phyloP scores from a whole-genome alignment of 2,888 invertebrate species.

The Reticulitermes lucifugus region DNA sequence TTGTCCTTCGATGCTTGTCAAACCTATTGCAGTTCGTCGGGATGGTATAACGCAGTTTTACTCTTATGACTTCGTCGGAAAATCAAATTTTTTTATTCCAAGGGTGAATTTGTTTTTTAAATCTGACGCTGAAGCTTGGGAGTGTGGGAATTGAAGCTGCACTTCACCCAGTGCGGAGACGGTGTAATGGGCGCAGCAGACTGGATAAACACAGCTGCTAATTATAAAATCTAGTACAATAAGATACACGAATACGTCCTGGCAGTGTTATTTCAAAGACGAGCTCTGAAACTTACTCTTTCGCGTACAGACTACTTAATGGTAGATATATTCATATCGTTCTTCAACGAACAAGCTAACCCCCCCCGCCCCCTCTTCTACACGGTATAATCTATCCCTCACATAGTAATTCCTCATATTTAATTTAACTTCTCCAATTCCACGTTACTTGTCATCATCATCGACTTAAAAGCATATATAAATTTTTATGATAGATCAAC shows the following conservation, averaged over 20 bases:
- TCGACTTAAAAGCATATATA: too few species aligned
- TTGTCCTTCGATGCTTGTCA: background rate
- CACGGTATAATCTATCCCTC: too few species aligned
- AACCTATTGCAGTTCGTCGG: background rate
- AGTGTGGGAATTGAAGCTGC: background rate
- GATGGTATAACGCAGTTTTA: background rate
- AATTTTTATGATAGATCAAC: too few species aligned
- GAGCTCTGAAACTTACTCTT: background rate
- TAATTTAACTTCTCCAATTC: too few species aligned
- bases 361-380: background rate
- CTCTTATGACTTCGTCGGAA: background rate
- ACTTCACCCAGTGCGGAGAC: background rate
- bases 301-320: background rate
- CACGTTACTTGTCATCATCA: too few species aligned
- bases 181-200: constrained; percentile 7
- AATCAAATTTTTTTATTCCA: background rate
- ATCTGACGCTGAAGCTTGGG: background rate
- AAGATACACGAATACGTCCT: background rate
- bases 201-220: constrained; percentile 31
- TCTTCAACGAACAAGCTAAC: background rate
- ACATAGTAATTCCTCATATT: too few species aligned
- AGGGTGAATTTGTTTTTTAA: background rate
- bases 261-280: constrained; percentile 11
- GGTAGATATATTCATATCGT: background rate
- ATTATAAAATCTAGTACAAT: constrained; percentile 28